Conservation (phyloP, 2,113 vertebrate genomes). For the Myocastor coypus region DNA sequence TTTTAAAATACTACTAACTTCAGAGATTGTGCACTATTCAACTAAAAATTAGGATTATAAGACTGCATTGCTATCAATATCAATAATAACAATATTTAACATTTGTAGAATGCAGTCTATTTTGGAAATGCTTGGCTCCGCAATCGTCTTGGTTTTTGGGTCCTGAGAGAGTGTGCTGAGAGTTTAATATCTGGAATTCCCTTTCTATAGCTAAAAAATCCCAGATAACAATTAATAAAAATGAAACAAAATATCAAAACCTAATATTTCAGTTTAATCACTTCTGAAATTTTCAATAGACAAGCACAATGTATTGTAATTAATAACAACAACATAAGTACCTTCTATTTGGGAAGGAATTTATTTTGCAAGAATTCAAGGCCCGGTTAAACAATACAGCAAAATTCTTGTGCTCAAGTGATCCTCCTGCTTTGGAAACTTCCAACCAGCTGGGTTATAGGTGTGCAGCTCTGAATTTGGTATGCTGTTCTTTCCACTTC, state of each 20-base stretch:
- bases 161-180: not conserved
- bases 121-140: not conserved
- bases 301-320: not conserved
- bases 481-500: not conserved
- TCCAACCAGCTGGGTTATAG: not conserved
- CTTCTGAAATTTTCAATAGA: not conserved
- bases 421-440: not conserved
- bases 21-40: not conserved
- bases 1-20: not conserved
- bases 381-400: too few relatives aligned
- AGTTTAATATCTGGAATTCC: not conserved
- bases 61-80: not conserved
- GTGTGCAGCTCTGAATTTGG: not conserved
- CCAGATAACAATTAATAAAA: not conserved
- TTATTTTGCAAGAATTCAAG: too few relatives aligned
- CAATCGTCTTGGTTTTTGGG: not conserved
- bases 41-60: not conserved
- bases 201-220: slow-evolving; percentile 44
- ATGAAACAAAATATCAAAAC: not conserved
- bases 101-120: not conserved
- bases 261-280: not conserved
- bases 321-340: not conserved
- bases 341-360: not conserved
- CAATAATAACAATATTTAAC: not conserved
- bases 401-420: not conserved